A percentile compares a stretch with the other conserved stretches of the same genome.
These are phyloP conservation scores for Chironomus tepperi DNA, from an alignment of 1,140 invertebrate genomes.

Conservation along the genomic window DNA sequence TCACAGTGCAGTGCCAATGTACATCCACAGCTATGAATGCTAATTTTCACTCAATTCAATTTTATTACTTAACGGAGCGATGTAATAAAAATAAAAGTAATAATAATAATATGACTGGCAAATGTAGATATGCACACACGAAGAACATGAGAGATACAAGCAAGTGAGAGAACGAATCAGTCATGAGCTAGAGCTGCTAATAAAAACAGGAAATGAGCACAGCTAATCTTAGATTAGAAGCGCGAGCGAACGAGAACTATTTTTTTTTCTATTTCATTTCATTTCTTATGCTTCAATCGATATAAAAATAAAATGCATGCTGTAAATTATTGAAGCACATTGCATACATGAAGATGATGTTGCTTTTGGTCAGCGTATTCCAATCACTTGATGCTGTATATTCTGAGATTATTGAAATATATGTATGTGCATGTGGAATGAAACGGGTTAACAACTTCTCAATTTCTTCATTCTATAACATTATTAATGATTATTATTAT, in stretches of 20 bases:
- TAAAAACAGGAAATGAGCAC: conserved; percentile 12
- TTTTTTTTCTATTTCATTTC: not conserved
- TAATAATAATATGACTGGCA: too few relatives aligned
- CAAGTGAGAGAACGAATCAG: not conserved
- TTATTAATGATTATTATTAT: too few relatives aligned
- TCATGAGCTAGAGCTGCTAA: not conserved
- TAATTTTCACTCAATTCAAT: conserved; percentile 14
- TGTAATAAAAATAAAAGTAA: not conserved
- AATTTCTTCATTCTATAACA: too few relatives aligned
- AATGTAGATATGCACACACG: not conserved
- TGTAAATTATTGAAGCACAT: too few relatives aligned
- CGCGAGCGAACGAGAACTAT: not conserved
- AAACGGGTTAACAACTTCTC: too few relatives aligned
- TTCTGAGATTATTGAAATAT: too few relatives aligned
- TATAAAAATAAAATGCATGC: too few relatives aligned
- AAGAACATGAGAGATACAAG: not conserved
- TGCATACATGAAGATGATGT: not conserved
- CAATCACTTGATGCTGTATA: too few relatives aligned
- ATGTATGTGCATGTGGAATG: too few relatives aligned
- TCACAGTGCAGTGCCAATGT: not conserved
- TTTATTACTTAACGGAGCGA: conserved; percentile 6
- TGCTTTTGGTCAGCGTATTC: not conserved
- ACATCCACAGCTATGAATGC: not conserved
- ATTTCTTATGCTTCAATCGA: too few relatives aligned
- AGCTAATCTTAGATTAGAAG: conserved; percentile 8